Evolutionary conservation across 1,140 invertebrate species (phyloP).

Genomic region (Zelostemma sp.): DNA sequence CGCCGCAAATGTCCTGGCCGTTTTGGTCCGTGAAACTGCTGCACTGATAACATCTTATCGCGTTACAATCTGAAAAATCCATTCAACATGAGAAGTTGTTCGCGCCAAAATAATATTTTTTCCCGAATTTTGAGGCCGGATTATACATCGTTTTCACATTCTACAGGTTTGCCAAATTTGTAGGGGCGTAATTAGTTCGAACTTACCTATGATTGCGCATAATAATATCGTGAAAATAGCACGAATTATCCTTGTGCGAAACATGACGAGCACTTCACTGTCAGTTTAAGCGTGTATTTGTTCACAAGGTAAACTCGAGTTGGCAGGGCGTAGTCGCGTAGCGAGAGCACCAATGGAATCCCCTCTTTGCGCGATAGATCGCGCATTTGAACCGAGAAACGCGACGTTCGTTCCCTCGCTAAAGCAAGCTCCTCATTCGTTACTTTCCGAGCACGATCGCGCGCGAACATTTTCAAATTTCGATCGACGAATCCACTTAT

Average conservation of each 20-base stretch:
- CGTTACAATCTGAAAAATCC: slow-evolving; percentile 68
- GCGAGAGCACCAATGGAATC: slow-evolving; percentile 12
- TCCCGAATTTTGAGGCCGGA: no score
- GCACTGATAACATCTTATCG: slow-evolving; percentile 90
- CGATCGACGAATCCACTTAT: slow-evolving; percentile 1
- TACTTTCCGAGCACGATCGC: no score
- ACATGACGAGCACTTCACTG: slow-evolving; percentile 15
- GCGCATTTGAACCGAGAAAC: no score
- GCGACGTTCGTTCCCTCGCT: no score
- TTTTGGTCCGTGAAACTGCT: slow-evolving; percentile 82
- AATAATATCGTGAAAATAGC: slow-evolving; percentile 15
- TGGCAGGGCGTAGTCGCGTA: slow-evolving; percentile 28
- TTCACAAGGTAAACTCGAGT: slow-evolving; percentile 3
- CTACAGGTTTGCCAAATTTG: background rate
- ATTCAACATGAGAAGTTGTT: no score
- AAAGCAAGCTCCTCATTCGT: no score
- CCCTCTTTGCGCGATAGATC: background rate
- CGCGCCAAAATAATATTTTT: no score
- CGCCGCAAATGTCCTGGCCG: slow-evolving; percentile 85
- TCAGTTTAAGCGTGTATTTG: slow-evolving; percentile 16
- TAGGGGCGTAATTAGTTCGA: background rate
- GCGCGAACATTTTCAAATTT: background rate
- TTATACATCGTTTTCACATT: no score
- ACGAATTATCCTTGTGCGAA: slow-evolving; percentile 8
- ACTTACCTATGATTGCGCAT: slow-evolving; percentile 22